phyloP scores from a whole-genome alignment of 2,888 invertebrate species.

The Drosophila rellima region DNA sequence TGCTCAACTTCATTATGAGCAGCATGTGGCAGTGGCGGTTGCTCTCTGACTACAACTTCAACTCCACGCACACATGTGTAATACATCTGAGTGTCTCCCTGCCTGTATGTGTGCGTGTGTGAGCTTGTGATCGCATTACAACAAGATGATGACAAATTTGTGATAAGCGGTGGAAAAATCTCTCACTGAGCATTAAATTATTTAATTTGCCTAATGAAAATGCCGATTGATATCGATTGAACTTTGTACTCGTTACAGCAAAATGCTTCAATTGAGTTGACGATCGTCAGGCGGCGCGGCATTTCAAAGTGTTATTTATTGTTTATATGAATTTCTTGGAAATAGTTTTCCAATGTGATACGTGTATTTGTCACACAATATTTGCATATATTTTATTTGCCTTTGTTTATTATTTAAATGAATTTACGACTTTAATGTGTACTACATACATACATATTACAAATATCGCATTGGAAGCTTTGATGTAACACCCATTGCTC shows the following conservation, averaged over 20 bases:
- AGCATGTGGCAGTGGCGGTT: conserved; percentile 41
- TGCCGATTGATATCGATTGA: conserved; percentile 42
- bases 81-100: background rate
- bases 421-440: conserved; percentile 67
- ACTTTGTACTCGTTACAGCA: conserved; percentile 46
- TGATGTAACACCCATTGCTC: conserved; percentile 48
- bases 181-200: conserved; percentile 58
- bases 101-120: conserved; percentile 10
- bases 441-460: conserved; percentile 10
- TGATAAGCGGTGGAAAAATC: conserved; percentile 70
- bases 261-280: conserved; percentile 44
- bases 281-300: conserved; percentile 49
- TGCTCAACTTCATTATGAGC: conserved; percentile 75
- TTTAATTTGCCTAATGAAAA: conserved; percentile 65
- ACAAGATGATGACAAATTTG: conserved; percentile 78
- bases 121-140: conserved; percentile 58
- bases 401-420: conserved; percentile 52
- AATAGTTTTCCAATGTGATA: conserved; percentile 21
- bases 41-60: conserved; percentile 45
- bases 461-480: conserved; percentile 26
- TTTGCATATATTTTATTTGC: conserved; percentile 54
- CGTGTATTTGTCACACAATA: conserved; percentile 45
- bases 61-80: conserved; percentile 3
- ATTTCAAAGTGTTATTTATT: conserved; percentile 68
- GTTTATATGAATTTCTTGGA: conserved; percentile 12